These are phyloP conservation scores for Amphipyra tragopoginis DNA, from an alignment of 2,888 invertebrate species.

Conservation along the genomic window DNA sequence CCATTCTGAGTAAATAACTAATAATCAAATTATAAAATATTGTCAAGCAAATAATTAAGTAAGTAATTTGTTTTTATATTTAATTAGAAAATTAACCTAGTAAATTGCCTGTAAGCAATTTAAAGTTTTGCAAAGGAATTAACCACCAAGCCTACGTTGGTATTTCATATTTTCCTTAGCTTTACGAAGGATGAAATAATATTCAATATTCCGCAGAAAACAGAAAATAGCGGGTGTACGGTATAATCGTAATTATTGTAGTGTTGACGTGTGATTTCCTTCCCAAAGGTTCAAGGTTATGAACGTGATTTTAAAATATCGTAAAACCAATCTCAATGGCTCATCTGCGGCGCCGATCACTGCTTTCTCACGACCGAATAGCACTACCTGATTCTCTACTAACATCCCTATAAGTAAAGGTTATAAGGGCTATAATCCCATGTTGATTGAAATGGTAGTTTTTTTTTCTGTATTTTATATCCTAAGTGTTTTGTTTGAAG, in stretches of 20 bases:
- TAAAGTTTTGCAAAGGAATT: no score
- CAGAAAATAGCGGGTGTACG: conserved; percentile 26
- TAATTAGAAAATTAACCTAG: no score
- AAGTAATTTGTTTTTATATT: no score
- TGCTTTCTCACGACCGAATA: conserved; percentile 81
- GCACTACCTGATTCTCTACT: conserved; percentile 42
- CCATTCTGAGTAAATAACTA: no score
- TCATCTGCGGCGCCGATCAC: conserved; percentile 77
- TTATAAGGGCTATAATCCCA: conserved; percentile 62
- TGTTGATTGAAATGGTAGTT: conserved; percentile 51
- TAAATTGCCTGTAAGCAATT: no score
- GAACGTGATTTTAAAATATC: conserved; percentile 86
- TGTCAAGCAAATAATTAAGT: no score
- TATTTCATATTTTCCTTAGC: not conserved
- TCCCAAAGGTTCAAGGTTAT: conserved; percentile 84
- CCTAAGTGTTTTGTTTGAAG: conserved; percentile 80
- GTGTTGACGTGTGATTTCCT: conserved; percentile 79
- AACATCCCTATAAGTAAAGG: conserved; percentile 46
- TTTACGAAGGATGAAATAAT: conserved; percentile 4
- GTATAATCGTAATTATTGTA: conserved; percentile 62
- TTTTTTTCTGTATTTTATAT: conserved; percentile 69
- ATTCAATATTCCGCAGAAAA: conserved; percentile 26
- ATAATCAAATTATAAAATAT: no score
- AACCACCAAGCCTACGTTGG: no score
- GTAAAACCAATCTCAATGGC: conserved; percentile 84